phyloP scores from a whole-genome alignment of 1,140 invertebrate genomes.

The Drosophila lacertosa region DNA sequence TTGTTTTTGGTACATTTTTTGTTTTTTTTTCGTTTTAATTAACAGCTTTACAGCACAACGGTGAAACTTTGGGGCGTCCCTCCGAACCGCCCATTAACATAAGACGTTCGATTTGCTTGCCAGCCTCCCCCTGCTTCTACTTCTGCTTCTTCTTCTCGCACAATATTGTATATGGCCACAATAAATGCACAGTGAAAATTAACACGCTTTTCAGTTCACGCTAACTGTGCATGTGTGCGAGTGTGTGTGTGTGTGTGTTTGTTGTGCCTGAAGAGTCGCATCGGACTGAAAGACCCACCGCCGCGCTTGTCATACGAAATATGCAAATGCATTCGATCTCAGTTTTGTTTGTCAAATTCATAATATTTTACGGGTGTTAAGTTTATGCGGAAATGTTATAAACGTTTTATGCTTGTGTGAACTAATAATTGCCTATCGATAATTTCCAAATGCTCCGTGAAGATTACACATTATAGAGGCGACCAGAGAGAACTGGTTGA shows the following conservation, averaged over 20 bases:
- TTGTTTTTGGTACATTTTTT: slow-evolving; percentile 56
- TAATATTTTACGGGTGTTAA: slow-evolving; percentile 75
- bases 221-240: slow-evolving; percentile 20
- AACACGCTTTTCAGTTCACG: slow-evolving; percentile 82
- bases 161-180: slow-evolving; percentile 58
- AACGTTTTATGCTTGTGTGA: slow-evolving; percentile 73
- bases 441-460: slow-evolving; percentile 48
- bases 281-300: slow-evolving; percentile 58
- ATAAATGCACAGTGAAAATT: slow-evolving; percentile 82
- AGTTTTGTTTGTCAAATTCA: slow-evolving; percentile 68
- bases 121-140: slow-evolving; percentile 7
- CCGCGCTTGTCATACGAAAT: slow-evolving; percentile 74
- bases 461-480: slow-evolving; percentile 34
- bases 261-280: slow-evolving; percentile 31
- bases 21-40: slow-evolving; percentile 74
- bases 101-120: slow-evolving; percentile 69
- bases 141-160: neutral
- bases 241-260: slow-evolving; percentile 36
- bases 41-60: slow-evolving; percentile 77
- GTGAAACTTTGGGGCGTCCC: slow-evolving; percentile 70
- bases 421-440: slow-evolving; percentile 68
- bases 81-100: slow-evolving; percentile 70
- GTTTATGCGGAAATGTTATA: slow-evolving; percentile 77
- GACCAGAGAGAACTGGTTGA: slow-evolving; percentile 20
- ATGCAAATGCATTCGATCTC: slow-evolving; percentile 65